phyloP scores from a whole-genome alignment of 2,113 vertebrate species.

The Neodon shergylaensis region DNA sequence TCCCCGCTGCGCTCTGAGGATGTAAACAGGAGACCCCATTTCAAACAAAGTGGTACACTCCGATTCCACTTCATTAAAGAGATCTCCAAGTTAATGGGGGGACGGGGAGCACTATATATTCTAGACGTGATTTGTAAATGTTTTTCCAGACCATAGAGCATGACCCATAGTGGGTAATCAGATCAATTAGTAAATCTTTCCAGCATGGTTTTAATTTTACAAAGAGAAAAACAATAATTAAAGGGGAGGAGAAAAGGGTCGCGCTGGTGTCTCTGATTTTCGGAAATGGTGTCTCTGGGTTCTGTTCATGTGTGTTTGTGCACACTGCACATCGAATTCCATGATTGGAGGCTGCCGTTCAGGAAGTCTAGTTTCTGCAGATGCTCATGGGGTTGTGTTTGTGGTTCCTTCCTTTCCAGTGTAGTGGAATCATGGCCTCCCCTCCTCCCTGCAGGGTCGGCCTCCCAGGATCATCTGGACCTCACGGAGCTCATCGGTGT shows the following conservation, averaged over 20 bases:
- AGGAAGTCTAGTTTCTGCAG: not conserved
- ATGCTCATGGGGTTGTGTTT: not conserved
- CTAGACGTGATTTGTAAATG: not conserved
- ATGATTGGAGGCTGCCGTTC: not conserved
- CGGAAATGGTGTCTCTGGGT: not conserved
- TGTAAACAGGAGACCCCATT: not conserved
- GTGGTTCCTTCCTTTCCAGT: not conserved
- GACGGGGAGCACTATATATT: not conserved
- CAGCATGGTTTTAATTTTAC: conserved; percentile 12
- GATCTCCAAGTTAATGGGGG: not conserved
- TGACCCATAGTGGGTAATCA: not conserved
- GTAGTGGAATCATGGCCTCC: not conserved
- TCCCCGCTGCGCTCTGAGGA: not conserved
- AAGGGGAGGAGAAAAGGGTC: not conserved
- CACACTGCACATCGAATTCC: not conserved
- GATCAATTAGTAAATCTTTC: not conserved
- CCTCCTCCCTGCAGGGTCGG: conserved; percentile 83
- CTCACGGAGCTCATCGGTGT: conserved; percentile 96
- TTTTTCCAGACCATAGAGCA: not conserved
- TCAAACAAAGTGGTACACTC: not conserved
- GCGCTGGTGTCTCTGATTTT: no score
- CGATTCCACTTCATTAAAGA: not conserved
- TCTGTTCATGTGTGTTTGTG: not conserved
- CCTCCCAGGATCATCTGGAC: conserved; percentile 88
- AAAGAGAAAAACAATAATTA: not conserved